Evolutionary conservation across 2,797 vertebrate species (phyloP).

Genomic region (Euphonia xanthogaster): DNA sequence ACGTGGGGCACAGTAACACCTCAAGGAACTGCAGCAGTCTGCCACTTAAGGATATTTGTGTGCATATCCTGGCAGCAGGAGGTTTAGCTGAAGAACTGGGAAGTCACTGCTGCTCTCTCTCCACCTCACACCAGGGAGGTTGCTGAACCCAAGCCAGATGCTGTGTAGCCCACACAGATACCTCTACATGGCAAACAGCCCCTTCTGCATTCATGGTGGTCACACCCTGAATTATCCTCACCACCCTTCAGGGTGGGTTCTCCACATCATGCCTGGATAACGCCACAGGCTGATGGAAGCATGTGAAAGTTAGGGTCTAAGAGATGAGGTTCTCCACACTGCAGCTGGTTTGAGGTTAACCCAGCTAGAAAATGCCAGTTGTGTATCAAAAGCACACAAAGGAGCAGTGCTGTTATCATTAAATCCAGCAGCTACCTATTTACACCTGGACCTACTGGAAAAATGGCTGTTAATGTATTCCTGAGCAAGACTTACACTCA

Average conservation of each 20-base stretch:
- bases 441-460: neutral
- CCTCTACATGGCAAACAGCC: neutral
- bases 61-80: neutral
- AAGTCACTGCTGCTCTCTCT: neutral
- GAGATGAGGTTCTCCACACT: neutral
- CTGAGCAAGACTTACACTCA: neutral
- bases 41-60: neutral
- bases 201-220: neutral
- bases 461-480: neutral
- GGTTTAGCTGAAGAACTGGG: neutral
- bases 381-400: neutral
- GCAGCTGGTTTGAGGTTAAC: neutral
- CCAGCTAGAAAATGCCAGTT: neutral
- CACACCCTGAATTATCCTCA: neutral
- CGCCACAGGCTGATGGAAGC: neutral
- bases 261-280: neutral
- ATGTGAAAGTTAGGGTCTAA: neutral
- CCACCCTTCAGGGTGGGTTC: neutral
- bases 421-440: neutral
- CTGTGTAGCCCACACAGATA: neutral
- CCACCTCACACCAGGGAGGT: neutral
- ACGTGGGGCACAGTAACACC: neutral
- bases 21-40: neutral
- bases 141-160: neutral
- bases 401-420: neutral